Evolutionary conservation across 2,113 vertebrate genomes (phyloP), one percentile per base, ranked within the genome.

Genomic region (Pedionomus torquatus): DNA sequence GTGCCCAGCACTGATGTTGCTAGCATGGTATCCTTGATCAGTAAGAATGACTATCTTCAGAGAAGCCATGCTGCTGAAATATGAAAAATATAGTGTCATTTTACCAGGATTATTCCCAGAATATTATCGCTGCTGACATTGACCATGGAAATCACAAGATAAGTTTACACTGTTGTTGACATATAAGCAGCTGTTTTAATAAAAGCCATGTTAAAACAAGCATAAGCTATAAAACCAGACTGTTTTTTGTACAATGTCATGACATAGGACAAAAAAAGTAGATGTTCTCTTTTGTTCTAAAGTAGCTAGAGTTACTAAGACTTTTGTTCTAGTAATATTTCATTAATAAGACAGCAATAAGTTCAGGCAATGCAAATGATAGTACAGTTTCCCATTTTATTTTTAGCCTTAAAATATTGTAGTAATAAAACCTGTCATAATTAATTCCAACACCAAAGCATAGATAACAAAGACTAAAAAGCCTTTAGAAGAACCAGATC

Each of bases 351-450:
- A 33, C 19, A 89, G 31, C 18, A 65, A 71, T 55, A 12, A 85
- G 13, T 63, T 91, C 58, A 95, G 44, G 35, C 65, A 87, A 46
- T 83, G 31, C 31, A 80, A 74, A 87, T 85, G 75, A 72, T n/a
- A 80, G 37, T 46, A 69, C 48, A 70, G 23, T 46, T 15, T 93
- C 28, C 7, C 33, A 7, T 82, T 93, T 78, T 91, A 91, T 76
- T 94, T 96, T 94, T 91, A 94, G 49, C 13, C 28, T 85, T 91
- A 93, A 91, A 96, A 85, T 96, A 91, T 46, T 63, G 21, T 63
- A 86, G 43, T 77, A 58, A 81, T 95, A 95, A 90, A 95, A 83
- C 15, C 46, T 82, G 44, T 79, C 52, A 57, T 23, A 89, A 71
- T 79, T 60, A 84, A 78, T 84, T 75, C 26, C 55, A 92, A 64